phyloP scores from a whole-genome alignment of 2,888 invertebrate species.

The Cremastinae sp. region DNA sequence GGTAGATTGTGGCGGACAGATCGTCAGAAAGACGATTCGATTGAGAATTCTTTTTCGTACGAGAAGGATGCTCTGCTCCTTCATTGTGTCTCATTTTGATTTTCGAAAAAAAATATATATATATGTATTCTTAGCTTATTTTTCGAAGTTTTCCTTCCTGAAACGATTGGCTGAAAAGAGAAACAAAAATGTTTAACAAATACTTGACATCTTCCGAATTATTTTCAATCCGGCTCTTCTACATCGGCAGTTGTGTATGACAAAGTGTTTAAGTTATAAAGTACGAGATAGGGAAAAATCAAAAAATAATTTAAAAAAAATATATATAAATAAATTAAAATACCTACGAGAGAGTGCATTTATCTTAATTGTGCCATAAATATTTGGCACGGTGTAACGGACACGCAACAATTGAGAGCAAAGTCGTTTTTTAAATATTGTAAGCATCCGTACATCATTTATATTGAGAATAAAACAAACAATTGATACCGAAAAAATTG shows the following conservation, averaged over 20 bases:
- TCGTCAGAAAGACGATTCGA: conserved; percentile 23
- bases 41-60: conserved; percentile 11
- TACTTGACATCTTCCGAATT: background rate
- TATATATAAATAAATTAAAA: conserved; percentile 43
- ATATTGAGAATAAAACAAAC: conserved; percentile 55
- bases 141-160: background rate
- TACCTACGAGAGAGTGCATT: conserved; percentile 54
- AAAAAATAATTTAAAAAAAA: conserved; percentile 30
- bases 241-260: conserved; percentile 33
- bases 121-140: conserved; percentile 4
- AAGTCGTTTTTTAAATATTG: conserved; percentile 54
- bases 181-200: background rate
- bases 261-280: conserved; percentile 52
- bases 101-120: background rate
- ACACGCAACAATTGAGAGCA: conserved; percentile 44
- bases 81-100: background rate
- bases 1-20: conserved; percentile 20
- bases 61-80: conserved; percentile 5
- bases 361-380: conserved; percentile 56
- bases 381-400: conserved; percentile 49
- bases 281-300: conserved; percentile 34
- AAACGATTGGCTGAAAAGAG: conserved; percentile 11
- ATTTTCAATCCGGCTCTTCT: conserved; percentile 30
- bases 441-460: conserved; percentile 60
- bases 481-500: conserved; percentile 44